phyloP scores from a whole-genome alignment of 30 jellyfish, hydroid and myxozoan species.

The Clytia hemisphaerica region DNA sequence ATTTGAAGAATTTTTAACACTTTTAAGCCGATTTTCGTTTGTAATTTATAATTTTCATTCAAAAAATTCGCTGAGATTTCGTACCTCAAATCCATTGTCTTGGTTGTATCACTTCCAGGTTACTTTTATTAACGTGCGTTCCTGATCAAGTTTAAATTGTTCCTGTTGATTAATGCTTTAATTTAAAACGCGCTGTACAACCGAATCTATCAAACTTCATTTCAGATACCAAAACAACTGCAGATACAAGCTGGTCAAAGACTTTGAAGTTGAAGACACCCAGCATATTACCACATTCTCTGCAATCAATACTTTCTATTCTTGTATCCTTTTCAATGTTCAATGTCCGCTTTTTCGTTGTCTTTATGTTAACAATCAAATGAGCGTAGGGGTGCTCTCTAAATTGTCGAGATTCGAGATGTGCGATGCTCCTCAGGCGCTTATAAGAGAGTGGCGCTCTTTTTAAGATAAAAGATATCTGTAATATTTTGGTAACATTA shows the following conservation, averaged over 20 bases:
- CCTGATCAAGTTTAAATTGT: background rate
- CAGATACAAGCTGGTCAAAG: constrained; percentile 72
- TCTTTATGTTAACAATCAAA: too few species aligned
- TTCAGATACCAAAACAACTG: constrained; percentile 57
- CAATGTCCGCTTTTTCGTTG: too few species aligned
- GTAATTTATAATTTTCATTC: too few species aligned
- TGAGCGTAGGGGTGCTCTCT: too few species aligned
- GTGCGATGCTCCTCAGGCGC: background rate
- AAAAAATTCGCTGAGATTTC: too few species aligned
- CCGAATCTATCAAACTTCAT: background rate
- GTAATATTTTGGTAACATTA: too few species aligned
- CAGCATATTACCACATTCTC: constrained; percentile 82
- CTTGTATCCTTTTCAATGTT: constrained; percentile 92
- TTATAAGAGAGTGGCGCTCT: background rate
- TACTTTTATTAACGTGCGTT: background rate
- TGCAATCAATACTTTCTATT: constrained; percentile 73
- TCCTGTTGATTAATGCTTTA: background rate
- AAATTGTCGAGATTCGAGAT: too few species aligned
- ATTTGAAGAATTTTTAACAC: too few species aligned
- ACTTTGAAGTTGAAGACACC: constrained; percentile 43
- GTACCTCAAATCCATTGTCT: too few species aligned
- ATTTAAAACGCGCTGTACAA: background rate
- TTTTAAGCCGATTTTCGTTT: too few species aligned
- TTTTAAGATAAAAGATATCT: background rate
- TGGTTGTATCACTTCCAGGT: background rate